phyloP scores from a whole-genome alignment of 1,140 invertebrate genomes.

The Metaphire vulgaris region DNA sequence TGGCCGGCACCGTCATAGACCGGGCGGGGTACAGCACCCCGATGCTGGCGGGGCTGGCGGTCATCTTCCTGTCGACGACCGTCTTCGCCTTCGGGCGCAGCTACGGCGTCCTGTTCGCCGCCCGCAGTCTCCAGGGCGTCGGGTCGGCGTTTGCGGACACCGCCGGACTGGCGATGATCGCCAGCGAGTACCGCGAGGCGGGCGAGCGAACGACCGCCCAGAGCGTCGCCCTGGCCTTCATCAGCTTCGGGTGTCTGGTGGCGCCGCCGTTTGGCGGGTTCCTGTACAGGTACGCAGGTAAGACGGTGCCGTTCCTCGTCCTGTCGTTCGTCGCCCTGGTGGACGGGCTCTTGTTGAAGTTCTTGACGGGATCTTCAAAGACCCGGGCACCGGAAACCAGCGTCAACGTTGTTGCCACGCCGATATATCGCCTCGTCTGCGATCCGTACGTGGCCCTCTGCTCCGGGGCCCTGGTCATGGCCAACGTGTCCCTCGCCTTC shows the following conservation, averaged over 20 bases:
- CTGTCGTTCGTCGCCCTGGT: conserved; percentile 86
- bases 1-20: conserved; percentile 95
- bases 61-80: conserved; percentile 97
- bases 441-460: conserved; percentile 97
- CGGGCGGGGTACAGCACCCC: conserved; percentile 97
- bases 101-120: conserved; percentile 93
- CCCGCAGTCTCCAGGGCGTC: conserved; percentile 92
- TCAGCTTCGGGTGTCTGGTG: conserved; percentile 98
- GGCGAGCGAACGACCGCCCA: conserved; percentile 86
- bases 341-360: conserved; percentile 86
- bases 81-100: conserved; percentile 95
- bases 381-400: conserved; percentile 29
- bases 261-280: conserved; percentile 98
- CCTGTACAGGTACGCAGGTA: conserved; percentile 93
- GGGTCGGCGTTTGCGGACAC: conserved; percentile 99
- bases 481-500: conserved; percentile 96
- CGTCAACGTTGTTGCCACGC: conserved; percentile 56
- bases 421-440: conserved; percentile 90
- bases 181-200: conserved; percentile 95
- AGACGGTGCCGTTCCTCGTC: conserved; percentile 94
- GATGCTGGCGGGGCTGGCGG: conserved; percentile 94
- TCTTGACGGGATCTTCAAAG: conserved; percentile 73
- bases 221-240: conserved; percentile 96
- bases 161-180: conserved; percentile 96
- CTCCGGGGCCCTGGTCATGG: conserved; percentile 96